Percentiles rank a stretch among this genome's conserved stretches.
These are phyloP conservation scores for Procambarus virginalis DNA, from an alignment of 1,140 invertebrate genomes.

Conservation along the genomic window DNA sequence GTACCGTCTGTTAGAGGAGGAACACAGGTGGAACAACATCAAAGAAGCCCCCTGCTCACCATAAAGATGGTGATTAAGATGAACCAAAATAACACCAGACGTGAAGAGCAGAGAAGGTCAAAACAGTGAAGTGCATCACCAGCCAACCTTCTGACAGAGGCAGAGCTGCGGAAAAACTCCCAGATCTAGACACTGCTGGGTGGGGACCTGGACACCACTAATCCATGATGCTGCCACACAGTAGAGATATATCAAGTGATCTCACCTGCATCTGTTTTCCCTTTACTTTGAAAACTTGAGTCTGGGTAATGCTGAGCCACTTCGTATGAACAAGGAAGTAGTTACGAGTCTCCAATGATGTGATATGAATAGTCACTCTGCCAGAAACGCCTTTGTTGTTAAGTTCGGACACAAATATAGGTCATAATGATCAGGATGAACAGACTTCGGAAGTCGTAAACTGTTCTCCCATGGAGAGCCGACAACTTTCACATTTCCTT, in stretches of 20 bases:
- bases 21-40: no score
- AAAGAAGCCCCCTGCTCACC: no score
- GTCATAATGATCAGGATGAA: constrained; percentile 84
- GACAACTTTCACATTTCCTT: constrained; percentile 15
- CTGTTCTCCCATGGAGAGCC: constrained; percentile 72
- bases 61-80: no score
- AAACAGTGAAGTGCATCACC: no score
- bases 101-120: no score
- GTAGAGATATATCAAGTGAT: background rate
- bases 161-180: no score
- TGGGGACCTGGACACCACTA: no score
- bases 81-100: no score
- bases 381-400: constrained; percentile 82
- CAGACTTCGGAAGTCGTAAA: constrained; percentile 79
- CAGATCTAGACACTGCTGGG: no score
- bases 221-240: background rate
- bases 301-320: constrained; percentile 73
- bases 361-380: constrained; percentile 81
- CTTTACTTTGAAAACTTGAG: background rate
- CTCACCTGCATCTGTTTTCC: constrained; percentile 1
- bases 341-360: constrained; percentile 77
- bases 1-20: no score
- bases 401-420: constrained; percentile 84
- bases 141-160: no score
- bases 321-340: constrained; percentile 84